Evolutionary conservation across 2,113 vertebrate species (phyloP).

Genomic region (Gymnarchus niloticus): DNA sequence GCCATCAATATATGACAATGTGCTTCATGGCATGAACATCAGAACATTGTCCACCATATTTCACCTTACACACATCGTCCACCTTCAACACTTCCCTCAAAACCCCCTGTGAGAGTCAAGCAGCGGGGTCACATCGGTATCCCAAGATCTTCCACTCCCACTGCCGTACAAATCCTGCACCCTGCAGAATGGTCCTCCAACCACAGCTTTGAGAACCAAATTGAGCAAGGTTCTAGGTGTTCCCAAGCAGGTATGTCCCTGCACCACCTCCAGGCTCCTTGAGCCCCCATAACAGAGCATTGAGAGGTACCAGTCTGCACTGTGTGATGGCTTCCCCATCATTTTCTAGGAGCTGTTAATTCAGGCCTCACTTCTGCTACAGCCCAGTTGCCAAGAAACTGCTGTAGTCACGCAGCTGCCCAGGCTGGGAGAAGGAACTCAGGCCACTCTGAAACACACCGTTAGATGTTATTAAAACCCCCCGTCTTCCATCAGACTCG

Average conservation of each 20-base stretch:
- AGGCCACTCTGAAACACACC: neutral
- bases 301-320: neutral
- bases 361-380: neutral
- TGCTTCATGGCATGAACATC: neutral
- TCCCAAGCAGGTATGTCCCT: neutral
- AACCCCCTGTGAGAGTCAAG: neutral
- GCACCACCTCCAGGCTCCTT: neutral
- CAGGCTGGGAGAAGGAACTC: neutral
- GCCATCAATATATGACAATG: neutral
- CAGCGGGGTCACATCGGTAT: neutral
- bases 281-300: conserved; percentile 24
- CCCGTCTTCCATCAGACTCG: conserved; percentile 3
- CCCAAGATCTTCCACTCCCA: no score
- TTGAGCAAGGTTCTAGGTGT: neutral
- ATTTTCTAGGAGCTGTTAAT: neutral
- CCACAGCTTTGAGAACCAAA: conserved; percentile 12
- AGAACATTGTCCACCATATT: neutral
- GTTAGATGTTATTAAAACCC: conserved; percentile 30
- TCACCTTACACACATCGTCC: neutral
- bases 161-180: conserved; percentile 11
- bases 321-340: neutral
- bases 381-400: neutral
- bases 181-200: conserved; percentile 28
- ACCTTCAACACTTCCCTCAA: no score
- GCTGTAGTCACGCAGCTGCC: neutral